Conservation (phyloP, 2,113 vertebrate genomes). For the Corydoras sp. region DNA sequence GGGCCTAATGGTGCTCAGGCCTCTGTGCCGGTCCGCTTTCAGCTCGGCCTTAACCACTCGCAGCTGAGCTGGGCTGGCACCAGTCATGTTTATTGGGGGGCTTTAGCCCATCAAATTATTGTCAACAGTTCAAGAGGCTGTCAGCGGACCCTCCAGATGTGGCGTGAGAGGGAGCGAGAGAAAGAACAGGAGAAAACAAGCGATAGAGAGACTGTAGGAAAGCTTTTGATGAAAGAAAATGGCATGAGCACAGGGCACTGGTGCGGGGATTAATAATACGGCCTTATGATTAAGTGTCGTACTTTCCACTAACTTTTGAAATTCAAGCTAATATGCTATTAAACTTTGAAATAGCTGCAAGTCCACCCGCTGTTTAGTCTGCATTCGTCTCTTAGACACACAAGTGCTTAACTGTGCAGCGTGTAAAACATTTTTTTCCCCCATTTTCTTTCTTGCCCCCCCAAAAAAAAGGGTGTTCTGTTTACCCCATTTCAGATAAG, state of each 20-base stretch:
- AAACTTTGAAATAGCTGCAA: slow-evolving; percentile 4
- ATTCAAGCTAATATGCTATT: background rate
- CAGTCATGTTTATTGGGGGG: slow-evolving; percentile 70
- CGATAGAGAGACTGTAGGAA: background rate
- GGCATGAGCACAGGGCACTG: slow-evolving; percentile 8
- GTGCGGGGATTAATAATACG: slow-evolving; percentile 10
- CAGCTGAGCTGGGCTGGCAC: slow-evolving; percentile 71
- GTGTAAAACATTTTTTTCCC: too few species aligned
- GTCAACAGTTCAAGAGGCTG: slow-evolving; percentile 71
- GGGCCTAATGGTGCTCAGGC: slow-evolving; percentile 67
- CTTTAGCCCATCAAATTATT: slow-evolving; percentile 72
- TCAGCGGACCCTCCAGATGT: slow-evolving; percentile 57
- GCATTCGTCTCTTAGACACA: background rate
- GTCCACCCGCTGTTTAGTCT: slow-evolving; percentile 19
- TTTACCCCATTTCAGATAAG: slow-evolving; percentile 51
- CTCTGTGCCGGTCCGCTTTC: slow-evolving; percentile 47
- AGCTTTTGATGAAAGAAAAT: slow-evolving; percentile 26
- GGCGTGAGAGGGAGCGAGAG: slow-evolving; percentile 46
- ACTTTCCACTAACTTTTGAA: slow-evolving; percentile 1
- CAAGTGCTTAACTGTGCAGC: too few species aligned
- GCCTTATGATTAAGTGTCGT: slow-evolving; percentile 8
- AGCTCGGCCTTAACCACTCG: slow-evolving; percentile 57
- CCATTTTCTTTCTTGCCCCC: too few species aligned
- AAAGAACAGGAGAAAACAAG: slow-evolving; percentile 23
- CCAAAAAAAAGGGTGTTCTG: too few species aligned